Evolutionary conservation across 1,140 invertebrate genomes (phyloP), one percentile per base, ranked within the genome.

Genomic region (Contarinia nasturtii): DNA sequence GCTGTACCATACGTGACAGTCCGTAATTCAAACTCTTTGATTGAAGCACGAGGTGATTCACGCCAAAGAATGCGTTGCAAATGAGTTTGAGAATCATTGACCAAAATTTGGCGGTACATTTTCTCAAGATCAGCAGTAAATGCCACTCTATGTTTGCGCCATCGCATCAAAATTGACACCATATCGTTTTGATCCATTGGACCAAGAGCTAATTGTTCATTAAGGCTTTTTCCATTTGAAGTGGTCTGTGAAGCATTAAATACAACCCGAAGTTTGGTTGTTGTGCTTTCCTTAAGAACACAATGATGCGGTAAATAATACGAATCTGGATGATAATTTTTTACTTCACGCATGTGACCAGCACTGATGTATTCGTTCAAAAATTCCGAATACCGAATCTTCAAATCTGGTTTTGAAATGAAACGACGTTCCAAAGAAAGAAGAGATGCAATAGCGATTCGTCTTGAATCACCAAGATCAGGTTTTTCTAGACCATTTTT

Each of bases 231-330:
- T 2, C 52, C 52, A 18, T 47, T 49, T 17, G 53, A 37, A n/a
- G 57, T 53, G 37, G 48, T 52, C 10, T 48, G 45, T 1, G 57
- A 62, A 0, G 50, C 60, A 50, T 63, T 53, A 50, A 63, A 63
- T 2, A 63, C 60, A 12, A 57, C 54, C 5, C 60, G 45, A 4
- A 63, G 22, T 42, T 57, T 57, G 1, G 59, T 61, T 7, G 57
- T 61, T 4, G 44, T 44, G 38, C 53, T 57, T 37, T 56, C 52
- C 14, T 52, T 45, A 14, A 57, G 33, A 0, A 68, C 62, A 7
- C 44, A 46, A 36, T 65, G 63, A 52, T 69, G 65, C 2, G 65
- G 63, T 15, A 68, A 22, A 46, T 63, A 61, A 53, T 63, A 57
- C 2, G 18, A 3, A 14, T n/a, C 17, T 5, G 36, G 44, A 5